These are phyloP conservation scores for Microctenopoma lineatum DNA, from an alignment of 2,797 vertebrate genomes.

Conservation along the genomic window DNA sequence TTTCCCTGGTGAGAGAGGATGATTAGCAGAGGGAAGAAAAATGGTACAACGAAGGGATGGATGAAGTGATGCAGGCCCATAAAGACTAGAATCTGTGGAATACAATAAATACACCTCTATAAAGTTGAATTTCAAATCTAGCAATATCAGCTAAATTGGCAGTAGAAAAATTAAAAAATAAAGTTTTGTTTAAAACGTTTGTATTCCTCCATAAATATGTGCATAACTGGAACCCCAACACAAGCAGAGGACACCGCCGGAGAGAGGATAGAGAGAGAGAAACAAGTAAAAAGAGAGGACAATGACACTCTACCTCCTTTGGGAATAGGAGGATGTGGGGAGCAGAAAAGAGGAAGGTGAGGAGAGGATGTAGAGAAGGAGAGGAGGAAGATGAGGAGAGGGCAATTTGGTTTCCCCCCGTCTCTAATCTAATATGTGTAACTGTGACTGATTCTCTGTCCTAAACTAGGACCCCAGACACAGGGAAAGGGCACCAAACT, in stretches of 20 bases:
- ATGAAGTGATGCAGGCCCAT: conserved; percentile 24
- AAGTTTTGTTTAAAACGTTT: no score
- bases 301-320: conserved; percentile 65
- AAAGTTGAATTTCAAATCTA: conserved; percentile 3
- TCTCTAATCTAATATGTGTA: conserved; percentile 82
- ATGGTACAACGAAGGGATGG: conserved; percentile 40
- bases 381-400: conserved; percentile 64
- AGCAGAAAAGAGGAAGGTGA: conserved; percentile 47
- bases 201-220: neutral
- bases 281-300: conserved; percentile 49
- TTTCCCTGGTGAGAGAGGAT: conserved; percentile 58
- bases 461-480: conserved; percentile 74
- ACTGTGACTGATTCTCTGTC: conserved; percentile 80
- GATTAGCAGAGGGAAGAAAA: conserved; percentile 64
- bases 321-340: conserved; percentile 55
- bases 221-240: conserved; percentile 33
- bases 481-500: conserved; percentile 75
- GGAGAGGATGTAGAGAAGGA: conserved; percentile 49
- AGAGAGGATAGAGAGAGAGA: conserved; percentile 29
- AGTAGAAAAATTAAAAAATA: neutral
- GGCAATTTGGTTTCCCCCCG: conserved; percentile 76
- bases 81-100: conserved; percentile 27
- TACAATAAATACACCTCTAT: conserved; percentile 23
- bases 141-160: conserved; percentile 14
- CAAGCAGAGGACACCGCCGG: conserved; percentile 48